A percentile compares a stretch with the other conserved stretches of the same genome.
Evolutionary conservation across 2,797 vertebrate genomes (phyloP).

Genomic region (Syncerus caffer): DNA sequence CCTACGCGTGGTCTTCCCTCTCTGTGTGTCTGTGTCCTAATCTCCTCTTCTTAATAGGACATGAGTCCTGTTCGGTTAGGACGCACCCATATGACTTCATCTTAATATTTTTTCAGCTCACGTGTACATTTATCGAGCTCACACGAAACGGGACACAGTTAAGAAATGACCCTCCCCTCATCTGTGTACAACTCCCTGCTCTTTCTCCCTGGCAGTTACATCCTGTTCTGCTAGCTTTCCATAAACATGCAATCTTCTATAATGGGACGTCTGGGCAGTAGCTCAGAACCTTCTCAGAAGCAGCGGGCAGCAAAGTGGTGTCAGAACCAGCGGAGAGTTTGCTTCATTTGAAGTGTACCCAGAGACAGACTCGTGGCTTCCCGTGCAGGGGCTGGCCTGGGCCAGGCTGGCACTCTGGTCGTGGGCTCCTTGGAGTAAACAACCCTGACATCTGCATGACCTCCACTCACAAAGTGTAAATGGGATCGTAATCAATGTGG

Average conservation of each 20-base stretch:
- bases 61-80: too few species aligned
- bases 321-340: neutral
- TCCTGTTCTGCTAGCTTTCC: neutral
- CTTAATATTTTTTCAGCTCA: neutral
- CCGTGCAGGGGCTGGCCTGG: neutral
- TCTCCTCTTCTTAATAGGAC: neutral
- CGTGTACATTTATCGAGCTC: neutral
- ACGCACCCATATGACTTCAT: neutral
- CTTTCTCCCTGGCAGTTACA: neutral
- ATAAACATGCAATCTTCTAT: rapidly evolving
- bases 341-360: neutral
- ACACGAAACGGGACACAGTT: neutral
- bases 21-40: neutral
- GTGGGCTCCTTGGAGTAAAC: neutral
- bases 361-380: neutral
- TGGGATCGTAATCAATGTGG: neutral
- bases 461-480: neutral
- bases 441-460: neutral
- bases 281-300: neutral
- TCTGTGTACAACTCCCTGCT: neutral
- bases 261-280: neutral
- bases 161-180: neutral
- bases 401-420: neutral
- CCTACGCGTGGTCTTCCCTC: neutral
- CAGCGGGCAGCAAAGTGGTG: too few species aligned